Evolutionary conservation across 2,113 vertebrate species (phyloP), one percentile per base, ranked within the genome.

Genomic region (Lasiurus borealis): DNA sequence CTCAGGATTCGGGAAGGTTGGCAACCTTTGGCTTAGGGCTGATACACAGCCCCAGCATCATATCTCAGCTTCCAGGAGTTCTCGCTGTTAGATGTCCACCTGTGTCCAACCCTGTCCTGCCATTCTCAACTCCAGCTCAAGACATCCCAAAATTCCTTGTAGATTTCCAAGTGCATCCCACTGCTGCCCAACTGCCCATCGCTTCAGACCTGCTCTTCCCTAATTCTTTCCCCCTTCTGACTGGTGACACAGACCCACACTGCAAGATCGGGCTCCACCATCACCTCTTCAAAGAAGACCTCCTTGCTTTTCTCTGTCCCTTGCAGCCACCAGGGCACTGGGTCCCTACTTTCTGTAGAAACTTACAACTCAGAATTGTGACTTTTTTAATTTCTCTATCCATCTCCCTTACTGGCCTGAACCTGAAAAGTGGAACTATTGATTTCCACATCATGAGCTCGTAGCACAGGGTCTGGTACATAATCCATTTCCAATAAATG

Each of bases 401-500:
- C 54, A 5, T 46, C 59, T 85, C n/a, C 44, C 19, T 85, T 71
- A 83, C 36, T 84, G 29, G 23, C 19, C 77, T 88, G 6, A 77
- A 86, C 59, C 54, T 85, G 21, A 77, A 44, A 75, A 69, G 50
- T 5, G 4, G 10, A 89, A 76, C 15, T 48, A 69, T 0, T 85
- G 31, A 86, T 68, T 80, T 89, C 80, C 76, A 8, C 5, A 82
- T 46, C 5, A 40, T 54, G 36, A 62, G 57, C 36, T 83, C 57
- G 57, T 83, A 46, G 8, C n/a, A 73, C 52, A 84, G 36, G 52
- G 4, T 59, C 52, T 88, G 68, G 29, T 64, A 92, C 18, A 50
- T 62, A 69, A 90, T n/a, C 4, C 19, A 23, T 68, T 94, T 82
- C 92, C 36, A 80, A 31, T 84, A 94, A 73, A 54, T n/a, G 6